phyloP scores from a whole-genome alignment of 2,888 invertebrate genomes.

The Drosophila parthenogenetica region DNA sequence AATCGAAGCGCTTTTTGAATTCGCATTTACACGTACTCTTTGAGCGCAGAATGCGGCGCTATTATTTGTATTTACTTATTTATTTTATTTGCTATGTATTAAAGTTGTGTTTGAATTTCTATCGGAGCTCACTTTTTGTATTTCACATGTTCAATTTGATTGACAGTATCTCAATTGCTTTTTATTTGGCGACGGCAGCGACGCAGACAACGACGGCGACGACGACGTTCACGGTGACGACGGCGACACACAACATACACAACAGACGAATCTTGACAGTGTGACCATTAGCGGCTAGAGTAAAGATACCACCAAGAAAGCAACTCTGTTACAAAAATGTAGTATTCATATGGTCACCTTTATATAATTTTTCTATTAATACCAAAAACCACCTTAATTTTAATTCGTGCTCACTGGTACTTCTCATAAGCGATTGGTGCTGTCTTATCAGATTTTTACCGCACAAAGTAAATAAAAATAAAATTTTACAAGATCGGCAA shows the following conservation, averaged over 20 bases:
- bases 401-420: too few relatives aligned
- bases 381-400: too few relatives aligned
- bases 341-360: too few relatives aligned
- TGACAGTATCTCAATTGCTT: constrained; percentile 17
- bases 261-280: constrained; percentile 17
- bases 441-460: too few relatives aligned
- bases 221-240: constrained; percentile 21
- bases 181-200: neutral
- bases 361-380: too few relatives aligned
- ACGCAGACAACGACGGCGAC: constrained; percentile 9
- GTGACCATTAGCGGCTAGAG: constrained; percentile 26
- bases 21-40: constrained; percentile 13
- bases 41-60: constrained; percentile 6
- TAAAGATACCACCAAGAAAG: neutral
- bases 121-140: constrained; percentile 8
- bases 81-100: too few relatives aligned
- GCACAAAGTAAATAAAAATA: too few relatives aligned
- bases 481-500: too few relatives aligned
- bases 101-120: neutral
- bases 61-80: neutral
- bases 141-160: constrained; percentile 27
- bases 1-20: constrained; percentile 10
- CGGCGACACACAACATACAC: constrained; percentile 38
- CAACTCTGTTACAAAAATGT: neutral
- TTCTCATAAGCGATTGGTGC: too few relatives aligned